These are phyloP conservation scores for Gopherus flavomarginatus DNA, from an alignment of 2,113 vertebrate species.

Conservation along the genomic window DNA sequence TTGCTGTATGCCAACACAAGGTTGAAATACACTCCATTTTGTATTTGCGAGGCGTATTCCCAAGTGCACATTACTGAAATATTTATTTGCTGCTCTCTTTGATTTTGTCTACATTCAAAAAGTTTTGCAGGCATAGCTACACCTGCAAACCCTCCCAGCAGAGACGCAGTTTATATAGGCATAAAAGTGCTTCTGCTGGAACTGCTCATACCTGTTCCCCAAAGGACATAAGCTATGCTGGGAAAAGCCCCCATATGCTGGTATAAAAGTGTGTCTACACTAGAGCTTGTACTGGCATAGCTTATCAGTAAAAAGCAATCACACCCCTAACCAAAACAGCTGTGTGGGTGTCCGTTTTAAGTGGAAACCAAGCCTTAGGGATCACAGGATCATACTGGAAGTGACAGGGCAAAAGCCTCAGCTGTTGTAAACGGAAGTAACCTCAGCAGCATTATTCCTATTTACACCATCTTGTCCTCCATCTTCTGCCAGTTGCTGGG, in stretches of 20 bases:
- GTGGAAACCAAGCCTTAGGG: not conserved
- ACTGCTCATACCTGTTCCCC: not conserved
- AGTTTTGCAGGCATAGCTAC: not conserved
- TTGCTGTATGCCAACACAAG: fast-evolving
- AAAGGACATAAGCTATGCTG: not conserved
- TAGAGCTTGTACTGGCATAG: not conserved
- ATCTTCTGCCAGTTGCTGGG: not conserved
- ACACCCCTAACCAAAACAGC: too few species aligned
- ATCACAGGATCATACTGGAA: not conserved
- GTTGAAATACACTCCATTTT: not conserved
- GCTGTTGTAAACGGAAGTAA: not conserved
- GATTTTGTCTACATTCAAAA: not conserved
- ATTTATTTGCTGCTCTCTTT: not conserved
- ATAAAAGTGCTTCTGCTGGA: not conserved
- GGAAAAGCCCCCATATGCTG: not conserved
- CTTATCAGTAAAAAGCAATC: not conserved
- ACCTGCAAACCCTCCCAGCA: too few species aligned
- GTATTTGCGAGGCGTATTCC: not conserved
- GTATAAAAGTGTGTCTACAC: not conserved
- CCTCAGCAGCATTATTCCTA: not conserved
- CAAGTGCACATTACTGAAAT: not conserved
- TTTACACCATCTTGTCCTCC: not conserved
- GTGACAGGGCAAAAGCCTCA: not conserved
- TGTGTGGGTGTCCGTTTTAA: not conserved
- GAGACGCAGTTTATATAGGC: not conserved